Base-by-base conservation (phyloP, 1,140 invertebrate genomes). In the Lepidotrigona ventralis region DNA sequence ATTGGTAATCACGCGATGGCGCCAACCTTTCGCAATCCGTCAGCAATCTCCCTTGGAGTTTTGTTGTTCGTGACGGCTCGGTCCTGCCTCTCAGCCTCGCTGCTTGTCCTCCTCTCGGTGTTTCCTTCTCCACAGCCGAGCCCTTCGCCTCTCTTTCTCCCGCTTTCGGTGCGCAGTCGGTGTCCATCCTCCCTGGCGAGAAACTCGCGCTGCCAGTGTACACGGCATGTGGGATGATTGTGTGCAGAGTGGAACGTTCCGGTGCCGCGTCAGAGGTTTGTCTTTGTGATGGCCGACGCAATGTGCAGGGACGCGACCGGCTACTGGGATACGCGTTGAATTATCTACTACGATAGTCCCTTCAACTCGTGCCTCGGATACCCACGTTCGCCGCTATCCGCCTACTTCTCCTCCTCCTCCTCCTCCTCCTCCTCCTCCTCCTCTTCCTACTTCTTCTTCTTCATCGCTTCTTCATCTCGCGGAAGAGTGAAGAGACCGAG, bases 1-100 rank as follows among this genome's bases (percentile, higher is more conserved):
- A 94, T 94, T 94, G 93, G 93, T 94, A 94, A 94, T 94, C 92
- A 93, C 93, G 93, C 94, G 92, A 94, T 94, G 94, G 94, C 94
- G 94, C 94, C 94, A 94, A 93, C 89, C 93, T 92, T 90, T 92
- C 39, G 39, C 39, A 46, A 46, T 46, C 90, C 92, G 90, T 93
- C 91, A 93, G 92, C 91, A 94, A 94, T 94, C 92, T 94, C 91
- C 39, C 39, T 46, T 46, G 39, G 89, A 83, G 90, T 93, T 91
- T 94, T 92, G 90, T 93, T 93, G 89, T 91, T 92, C 69, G 89
- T 86, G 85, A 89, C 83, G 86, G 51, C 77, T 78, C 64, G 54
- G 69, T 53, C 70, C n/a, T 72, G 71, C 39, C 86, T 58, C 26
- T n/a, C 8, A 6, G 53, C 71, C 23, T 79, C 83, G 84, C 63